Evolutionary conservation across 2,888 invertebrate species (phyloP).

Genomic region (Drosophila flavopinicola): DNA sequence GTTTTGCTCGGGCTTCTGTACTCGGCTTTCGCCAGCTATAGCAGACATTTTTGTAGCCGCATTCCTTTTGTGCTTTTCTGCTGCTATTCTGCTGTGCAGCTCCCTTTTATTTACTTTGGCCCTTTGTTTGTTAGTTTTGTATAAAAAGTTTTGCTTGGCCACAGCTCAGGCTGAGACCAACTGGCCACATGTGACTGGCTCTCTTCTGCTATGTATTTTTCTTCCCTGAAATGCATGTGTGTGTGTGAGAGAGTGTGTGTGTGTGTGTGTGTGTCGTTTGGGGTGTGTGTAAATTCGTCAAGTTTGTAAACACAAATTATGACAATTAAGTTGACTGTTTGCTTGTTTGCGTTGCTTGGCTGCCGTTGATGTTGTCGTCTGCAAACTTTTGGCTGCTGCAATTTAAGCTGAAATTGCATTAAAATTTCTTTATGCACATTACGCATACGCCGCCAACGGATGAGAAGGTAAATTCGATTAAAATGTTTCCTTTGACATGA

Average conservation of each 20-base stretch:
- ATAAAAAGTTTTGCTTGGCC: slow-evolving; percentile 59
- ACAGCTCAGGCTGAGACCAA: slow-evolving; percentile 35
- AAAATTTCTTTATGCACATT: slow-evolving; percentile 47
- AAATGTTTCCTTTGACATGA: slow-evolving; percentile 51
- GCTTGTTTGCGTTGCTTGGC: slow-evolving; percentile 60
- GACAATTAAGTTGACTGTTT: slow-evolving; percentile 77
- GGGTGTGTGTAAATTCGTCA: slow-evolving; percentile 70
- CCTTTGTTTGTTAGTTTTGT: slow-evolving; percentile 72
- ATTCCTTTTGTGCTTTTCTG: slow-evolving; percentile 40
- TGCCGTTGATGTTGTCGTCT: slow-evolving; percentile 7
- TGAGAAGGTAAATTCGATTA: slow-evolving; percentile 69
- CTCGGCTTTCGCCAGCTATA: slow-evolving; percentile 36
- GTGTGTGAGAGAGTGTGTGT: background rate
- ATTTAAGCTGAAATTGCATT: slow-evolving; percentile 71
- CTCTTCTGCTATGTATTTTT: slow-evolving; percentile 3
- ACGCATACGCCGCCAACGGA: slow-evolving; percentile 41
- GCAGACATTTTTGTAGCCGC: slow-evolving; percentile 47
- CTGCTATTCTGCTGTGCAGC: too few relatives aligned
- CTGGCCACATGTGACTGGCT: slow-evolving; percentile 59
- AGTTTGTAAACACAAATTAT: slow-evolving; percentile 78
- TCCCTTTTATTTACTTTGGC: slow-evolving; percentile 68
- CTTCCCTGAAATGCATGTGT: background rate
- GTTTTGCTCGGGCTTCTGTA: slow-evolving; percentile 32
- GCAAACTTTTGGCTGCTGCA: slow-evolving; percentile 50
- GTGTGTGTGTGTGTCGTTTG: slow-evolving; percentile 8